Conservation (phyloP, 1,140 invertebrate species). For the Cyrtorhinus lividipennis region DNA sequence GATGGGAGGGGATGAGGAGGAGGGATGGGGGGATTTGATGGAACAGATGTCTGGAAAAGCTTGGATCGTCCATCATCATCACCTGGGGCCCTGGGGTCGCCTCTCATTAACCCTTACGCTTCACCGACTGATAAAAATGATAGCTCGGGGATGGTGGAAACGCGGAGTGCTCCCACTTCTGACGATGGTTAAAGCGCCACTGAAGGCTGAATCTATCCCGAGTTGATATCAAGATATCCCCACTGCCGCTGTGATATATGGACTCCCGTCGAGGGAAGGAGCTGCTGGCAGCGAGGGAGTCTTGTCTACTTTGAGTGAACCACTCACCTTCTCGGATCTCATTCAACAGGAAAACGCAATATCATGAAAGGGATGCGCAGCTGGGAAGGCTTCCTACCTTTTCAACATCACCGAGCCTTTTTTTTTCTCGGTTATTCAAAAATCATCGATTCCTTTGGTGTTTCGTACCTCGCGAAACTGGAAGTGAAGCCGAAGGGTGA, state of each 20-base stretch:
- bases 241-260: neutral
- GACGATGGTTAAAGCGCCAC: neutral
- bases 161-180: neutral
- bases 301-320: neutral
- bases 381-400: neutral
- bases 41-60: conserved; percentile 9
- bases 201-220: neutral
- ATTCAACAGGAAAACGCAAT: neutral
- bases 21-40: neutral
- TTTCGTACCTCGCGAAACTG: no score
- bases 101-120: neutral
- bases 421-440: no score
- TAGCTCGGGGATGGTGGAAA: neutral
- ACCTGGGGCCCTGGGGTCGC: neutral
- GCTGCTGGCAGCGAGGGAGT: neutral
- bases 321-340: neutral
- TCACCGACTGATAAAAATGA: neutral
- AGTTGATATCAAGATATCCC: no score
- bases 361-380: neutral
- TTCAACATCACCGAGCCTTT: no score
- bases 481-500: no score
- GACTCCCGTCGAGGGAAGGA: neutral
- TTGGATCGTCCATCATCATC: conserved; percentile 1
- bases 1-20: neutral
- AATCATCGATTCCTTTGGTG: no score